These are phyloP conservation scores for Etheostoma nigrum DNA, from an alignment of 2,797 vertebrate species.

Conservation along the genomic window DNA sequence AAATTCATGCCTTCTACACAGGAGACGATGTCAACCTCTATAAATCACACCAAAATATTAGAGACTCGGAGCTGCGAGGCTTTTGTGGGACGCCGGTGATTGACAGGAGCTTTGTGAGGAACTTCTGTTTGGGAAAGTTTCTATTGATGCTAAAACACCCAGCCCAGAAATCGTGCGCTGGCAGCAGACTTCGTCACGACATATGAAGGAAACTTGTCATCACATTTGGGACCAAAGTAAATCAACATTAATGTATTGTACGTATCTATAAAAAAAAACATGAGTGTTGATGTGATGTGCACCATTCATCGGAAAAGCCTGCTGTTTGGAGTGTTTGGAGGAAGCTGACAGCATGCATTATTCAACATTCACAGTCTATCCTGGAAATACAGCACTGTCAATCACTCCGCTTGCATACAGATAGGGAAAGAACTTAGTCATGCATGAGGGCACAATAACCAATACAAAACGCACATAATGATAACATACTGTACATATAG, in stretches of 20 bases:
- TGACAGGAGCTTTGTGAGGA: slow-evolving; percentile 17
- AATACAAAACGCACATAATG: neutral
- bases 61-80: neutral
- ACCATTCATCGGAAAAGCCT: neutral
- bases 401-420: slow-evolving; percentile 23
- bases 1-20: neutral
- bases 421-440: slow-evolving; percentile 2
- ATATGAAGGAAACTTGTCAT: slow-evolving; percentile 2
- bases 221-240: slow-evolving; percentile 18
- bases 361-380: slow-evolving; percentile 45
- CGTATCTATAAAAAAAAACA: slow-evolving; percentile 3
- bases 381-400: slow-evolving; percentile 35
- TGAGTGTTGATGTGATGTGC: neutral
- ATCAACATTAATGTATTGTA: slow-evolving; percentile 25
- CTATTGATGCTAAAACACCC: slow-evolving; percentile 14
- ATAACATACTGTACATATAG: neutral
- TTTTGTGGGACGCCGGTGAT: slow-evolving; percentile 1
- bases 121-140: slow-evolving; percentile 12
- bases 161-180: neutral
- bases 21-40: slow-evolving; percentile 6
- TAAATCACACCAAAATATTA: slow-evolving; percentile 18
- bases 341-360: slow-evolving; percentile 56
- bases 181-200: slow-evolving; percentile 9
- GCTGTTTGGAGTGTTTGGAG: slow-evolving; percentile 6
- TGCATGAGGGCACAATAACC: neutral